A percentile compares a stretch with the other conserved stretches of the same genome.
Evolutionary conservation across 2,797 vertebrate genomes (phyloP).

Genomic region (Poecilia gillii): DNA sequence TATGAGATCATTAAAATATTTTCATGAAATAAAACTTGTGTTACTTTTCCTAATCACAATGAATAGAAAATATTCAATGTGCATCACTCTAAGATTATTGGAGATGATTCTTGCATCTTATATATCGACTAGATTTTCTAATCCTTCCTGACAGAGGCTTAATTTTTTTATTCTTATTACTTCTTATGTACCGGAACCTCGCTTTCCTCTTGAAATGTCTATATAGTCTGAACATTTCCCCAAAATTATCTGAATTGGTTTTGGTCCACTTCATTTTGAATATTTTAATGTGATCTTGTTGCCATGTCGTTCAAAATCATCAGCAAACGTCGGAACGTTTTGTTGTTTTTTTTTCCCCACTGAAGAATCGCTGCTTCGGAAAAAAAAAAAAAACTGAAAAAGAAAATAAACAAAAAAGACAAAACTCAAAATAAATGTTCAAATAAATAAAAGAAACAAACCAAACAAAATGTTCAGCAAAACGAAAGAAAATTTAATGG

Average conservation of each 20-base stretch:
- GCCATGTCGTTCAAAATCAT: conserved; percentile 1
- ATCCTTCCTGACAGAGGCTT: conserved; percentile 7
- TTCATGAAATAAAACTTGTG: background rate
- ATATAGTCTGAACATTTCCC: background rate
- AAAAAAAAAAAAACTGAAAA: conserved; percentile 30
- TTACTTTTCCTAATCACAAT: background rate
- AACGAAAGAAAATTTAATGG: conserved; percentile 99
- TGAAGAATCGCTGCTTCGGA: conserved; percentile 10
- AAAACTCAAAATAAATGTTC: conserved; percentile 47
- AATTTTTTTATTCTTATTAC: background rate
- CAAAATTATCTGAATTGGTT: background rate
- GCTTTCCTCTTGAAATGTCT: background rate
- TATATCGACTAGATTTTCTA: background rate
- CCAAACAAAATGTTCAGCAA: conserved; percentile 90
- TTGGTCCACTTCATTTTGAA: conserved; percentile 42
- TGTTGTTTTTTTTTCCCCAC: background rate
- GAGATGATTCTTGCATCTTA: background rate
- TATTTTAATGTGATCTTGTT: background rate
- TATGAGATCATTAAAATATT: background rate
- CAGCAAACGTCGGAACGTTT: background rate
- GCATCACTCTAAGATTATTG: background rate
- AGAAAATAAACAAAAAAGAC: conserved; percentile 60
- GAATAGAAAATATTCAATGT: background rate
- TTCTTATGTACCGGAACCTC: background rate
- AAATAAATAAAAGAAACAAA: conserved; percentile 86